phyloP scores from a whole-genome alignment of 2,888 invertebrate species.

The Leptopilina syphax region DNA sequence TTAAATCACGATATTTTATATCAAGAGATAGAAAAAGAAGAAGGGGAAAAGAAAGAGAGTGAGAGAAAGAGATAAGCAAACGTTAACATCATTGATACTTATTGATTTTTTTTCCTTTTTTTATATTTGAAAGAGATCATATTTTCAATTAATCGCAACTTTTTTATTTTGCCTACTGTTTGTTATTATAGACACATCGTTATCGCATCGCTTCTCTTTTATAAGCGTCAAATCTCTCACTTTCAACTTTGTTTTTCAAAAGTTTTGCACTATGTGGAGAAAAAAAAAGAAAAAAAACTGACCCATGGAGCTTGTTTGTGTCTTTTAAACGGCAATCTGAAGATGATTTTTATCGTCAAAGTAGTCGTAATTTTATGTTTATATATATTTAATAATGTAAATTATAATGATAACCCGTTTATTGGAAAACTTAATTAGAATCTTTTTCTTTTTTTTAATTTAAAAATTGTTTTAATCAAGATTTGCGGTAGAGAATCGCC shows the following conservation, averaged over 20 bases:
- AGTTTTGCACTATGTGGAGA: background rate
- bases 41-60: too few species aligned
- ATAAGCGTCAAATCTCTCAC: constrained; percentile 21
- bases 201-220: constrained; percentile 2
- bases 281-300: background rate
- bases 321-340: constrained; percentile 1
- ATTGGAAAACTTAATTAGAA: too few species aligned
- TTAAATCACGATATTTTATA: constrained; percentile 33
- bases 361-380: too few species aligned
- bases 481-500: too few species aligned
- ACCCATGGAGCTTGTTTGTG: constrained; percentile 28
- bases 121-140: background rate
- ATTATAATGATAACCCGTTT: too few species aligned
- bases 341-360: background rate
- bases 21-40: background rate
- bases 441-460: too few species aligned
- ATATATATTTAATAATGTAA: too few species aligned
- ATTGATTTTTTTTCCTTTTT: background rate
- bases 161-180: background rate
- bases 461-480: too few species aligned
- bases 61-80: constrained; percentile 11
- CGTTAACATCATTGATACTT: constrained; percentile 38
- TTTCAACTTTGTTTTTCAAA: constrained; percentile 22
- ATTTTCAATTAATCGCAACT: constrained; percentile 29
- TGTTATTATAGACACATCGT: constrained; percentile 10